These are phyloP conservation scores for Trididemnum miniatum DNA, from an alignment of 23 tunicate genomes.

Conservation along the genomic window DNA sequence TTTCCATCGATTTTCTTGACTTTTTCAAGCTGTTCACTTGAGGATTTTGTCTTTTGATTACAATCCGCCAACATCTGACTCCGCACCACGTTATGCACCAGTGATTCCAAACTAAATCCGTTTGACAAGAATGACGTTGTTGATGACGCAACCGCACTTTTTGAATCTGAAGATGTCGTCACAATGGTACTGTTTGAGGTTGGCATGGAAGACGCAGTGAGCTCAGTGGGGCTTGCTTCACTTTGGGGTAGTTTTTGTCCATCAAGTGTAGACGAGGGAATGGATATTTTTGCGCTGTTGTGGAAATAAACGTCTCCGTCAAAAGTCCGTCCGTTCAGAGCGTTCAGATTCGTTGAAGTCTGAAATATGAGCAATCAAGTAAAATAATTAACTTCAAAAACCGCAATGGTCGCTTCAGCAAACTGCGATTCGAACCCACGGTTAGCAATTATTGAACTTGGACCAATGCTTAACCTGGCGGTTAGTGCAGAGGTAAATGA, in stretches of 20 bases:
- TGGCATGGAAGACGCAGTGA: not conserved
- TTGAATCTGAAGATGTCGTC: not conserved
- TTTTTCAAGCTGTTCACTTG: not conserved
- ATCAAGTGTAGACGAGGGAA: not conserved
- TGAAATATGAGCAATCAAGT: not conserved
- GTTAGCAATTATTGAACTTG: too few species aligned
- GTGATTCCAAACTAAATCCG: constrained; percentile 38
- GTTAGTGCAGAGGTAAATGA: too few species aligned
- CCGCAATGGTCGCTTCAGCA: too few species aligned
- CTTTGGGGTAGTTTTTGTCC: not conserved
- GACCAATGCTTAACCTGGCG: too few species aligned
- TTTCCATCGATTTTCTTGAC: not conserved
- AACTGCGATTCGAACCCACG: too few species aligned
- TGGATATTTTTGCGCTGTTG: constrained; percentile 25
- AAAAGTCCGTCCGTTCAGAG: constrained; percentile 40
- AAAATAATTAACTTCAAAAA: too few species aligned
- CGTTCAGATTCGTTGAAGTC: not conserved
- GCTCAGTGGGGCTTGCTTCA: not conserved
- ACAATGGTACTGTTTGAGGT: not conserved
- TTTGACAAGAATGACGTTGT: not conserved
- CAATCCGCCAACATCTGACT: constrained; percentile 17
- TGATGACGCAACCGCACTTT: not conserved
- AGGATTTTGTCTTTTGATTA: not conserved
- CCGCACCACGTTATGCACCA: constrained; percentile 45
- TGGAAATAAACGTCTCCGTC: constrained; percentile 65